A percentile compares a stretch with the other conserved stretches of the same genome.
Conservation (phyloP, 2,113 vertebrate species). For the Sus scrofa region T2T-Sscrofa CM000822.6:47111501-47112000, state of each 20-base stretch:
- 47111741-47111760: background rate
- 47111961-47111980: background rate
- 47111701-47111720: background rate
- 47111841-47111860: background rate
- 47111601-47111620: too few relatives aligned
- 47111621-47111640: too few relatives aligned
- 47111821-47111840: background rate
- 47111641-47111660: too few relatives aligned
- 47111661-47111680: too few relatives aligned
- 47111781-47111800: background rate
- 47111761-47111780: background rate
- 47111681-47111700: background rate
- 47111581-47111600: too few relatives aligned
- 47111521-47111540: too few relatives aligned
- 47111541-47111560: too few relatives aligned
- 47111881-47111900: background rate
- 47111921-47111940: background rate
- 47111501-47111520: too few relatives aligned
- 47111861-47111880: background rate
- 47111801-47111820: background rate
- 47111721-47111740: background rate
- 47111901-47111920: background rate
- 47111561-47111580: too few relatives aligned
- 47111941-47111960: background rate
- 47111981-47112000: too few relatives aligned